Evolutionary conservation across 2,888 invertebrate genomes (phyloP), one percentile per base, ranked within the genome.

Genomic region (Ophion ellenae): DNA sequence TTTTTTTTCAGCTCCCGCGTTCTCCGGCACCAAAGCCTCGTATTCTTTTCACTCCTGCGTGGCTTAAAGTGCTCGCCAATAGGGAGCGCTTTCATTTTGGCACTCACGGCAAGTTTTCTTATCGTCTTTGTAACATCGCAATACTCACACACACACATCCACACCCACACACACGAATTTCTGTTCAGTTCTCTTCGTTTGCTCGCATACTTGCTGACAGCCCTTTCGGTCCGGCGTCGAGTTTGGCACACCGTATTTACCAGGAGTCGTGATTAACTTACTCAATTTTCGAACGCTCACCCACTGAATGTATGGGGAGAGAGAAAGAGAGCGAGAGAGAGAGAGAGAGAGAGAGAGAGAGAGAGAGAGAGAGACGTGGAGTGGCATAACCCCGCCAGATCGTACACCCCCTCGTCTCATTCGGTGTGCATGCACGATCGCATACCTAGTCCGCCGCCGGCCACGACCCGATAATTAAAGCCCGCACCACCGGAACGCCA

Each of bases 381-480:
- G 45, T 45, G 45, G 61, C 79, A 28, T 53, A 57, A 63, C 20
- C 71, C 36, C 70, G 10, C 24, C 76, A 64, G 45, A 47, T 61
- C 70, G 59, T 40, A 67, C 64, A 59, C 45, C 71, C 76, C 57
- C 84, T 79, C 79, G 75, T 83, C 80, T 83, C 66, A 73, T 81
- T 40, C 64, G 20, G 57, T 80, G 74, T 81, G 81, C 81, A 74
- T 87, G 74, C 70, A 80, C 76, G 76, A 32, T 80, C 73, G 83
- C 85, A 83, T 83, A 83, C 83, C 83, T 69, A 76, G 76, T 76
- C 69, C 83, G 80, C 85, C 76, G 80, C 76, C 83, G 85, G 83
- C 83, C 83, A 81, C 83, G 80, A 80, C 73, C 80, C 83, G 83
- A 86, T 86, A 86, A 86, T 86, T 83, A 86, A 86, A 86, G 83